Evolutionary conservation across 2,113 vertebrate species (phyloP), one percentile per base, ranked within the genome.

Genomic region (Calcarius ornatus): DNA sequence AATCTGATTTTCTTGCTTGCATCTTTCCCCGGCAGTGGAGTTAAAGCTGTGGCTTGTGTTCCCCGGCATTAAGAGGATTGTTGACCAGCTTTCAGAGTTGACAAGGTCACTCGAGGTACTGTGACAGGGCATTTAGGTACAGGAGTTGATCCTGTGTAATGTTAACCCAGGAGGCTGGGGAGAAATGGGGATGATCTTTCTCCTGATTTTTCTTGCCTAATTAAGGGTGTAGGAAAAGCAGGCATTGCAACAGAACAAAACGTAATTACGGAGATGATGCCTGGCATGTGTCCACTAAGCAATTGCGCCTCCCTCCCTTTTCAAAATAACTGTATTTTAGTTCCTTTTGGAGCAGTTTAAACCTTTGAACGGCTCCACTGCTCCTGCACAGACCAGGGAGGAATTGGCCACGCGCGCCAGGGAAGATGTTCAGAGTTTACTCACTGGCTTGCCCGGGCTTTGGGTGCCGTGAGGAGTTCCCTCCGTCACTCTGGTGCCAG

Each of bases 91-190:
- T 96, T 94, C 57, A 73, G 92, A 94, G 94, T 96, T 96, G 94
- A 96, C 90, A 96, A 95, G 97, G 97, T 98, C 95, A 96, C 84
- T 76, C 18, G 72, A 97, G 97, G 98, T 97, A 82, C 71, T 80
- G 85, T 77, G 70, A 94, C 83, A 90, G 94, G 93, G 92, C 93
- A 90, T 96, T 95, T 92, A 90, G 96, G 93, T 96, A 22, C 95
- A 90, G 79, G n/a, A 80, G 54, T 65, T 86, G 92, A 92, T 96
- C 47, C 94, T 53, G 63, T 94, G 90, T 87, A 88, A 90, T 69
- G 93, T 93, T 97, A 90, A 88, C 85, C 73, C 88, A 64, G 81
- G 93, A 95, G 94, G 77, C 65, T 40, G 24, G 45, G 59, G 56
- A 71, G 83, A 89, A 92, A 86, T 81, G 42, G 78, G 60, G 88